These are phyloP conservation scores for Grallaria varia DNA, from an alignment of 2,113 vertebrate species.

Conservation along the genomic window DNA sequence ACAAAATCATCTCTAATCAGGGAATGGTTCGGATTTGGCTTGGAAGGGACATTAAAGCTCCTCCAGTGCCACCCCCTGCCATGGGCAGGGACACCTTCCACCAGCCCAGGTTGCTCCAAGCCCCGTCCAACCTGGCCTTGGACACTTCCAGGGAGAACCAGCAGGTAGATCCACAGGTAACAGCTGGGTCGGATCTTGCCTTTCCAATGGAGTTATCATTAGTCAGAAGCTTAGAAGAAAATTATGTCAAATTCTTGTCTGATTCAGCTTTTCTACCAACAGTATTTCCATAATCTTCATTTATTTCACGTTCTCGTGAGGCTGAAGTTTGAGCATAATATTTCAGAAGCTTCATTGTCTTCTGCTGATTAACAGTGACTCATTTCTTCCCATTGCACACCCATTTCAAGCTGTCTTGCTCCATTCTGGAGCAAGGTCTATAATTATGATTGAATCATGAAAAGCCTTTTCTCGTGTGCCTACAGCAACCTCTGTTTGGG, in stretches of 20 bases:
- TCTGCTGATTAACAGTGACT: conserved; percentile 43
- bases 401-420: conserved; percentile 15
- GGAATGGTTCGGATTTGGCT: not conserved
- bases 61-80: not conserved
- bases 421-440: not conserved
- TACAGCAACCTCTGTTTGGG: not conserved
- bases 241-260: not conserved
- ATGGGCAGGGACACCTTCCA: not conserved
- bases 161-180: not conserved
- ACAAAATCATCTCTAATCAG: rapidly evolving
- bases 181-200: not conserved
- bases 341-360: conserved; percentile 46
- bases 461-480: not conserved
- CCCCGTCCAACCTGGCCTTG: not conserved
- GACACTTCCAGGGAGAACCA: rapidly evolving
- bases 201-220: not conserved
- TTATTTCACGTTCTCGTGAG: conserved; percentile 9
- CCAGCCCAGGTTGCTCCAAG: not conserved
- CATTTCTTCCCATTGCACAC: conserved; percentile 7
- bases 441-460: conserved; percentile 22
- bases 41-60: not conserved
- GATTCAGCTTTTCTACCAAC: conserved; percentile 27
- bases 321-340: conserved; percentile 32
- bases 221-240: conserved; percentile 1
- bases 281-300: conserved; percentile 1